A percentile compares a stretch with the other conserved stretches of the same genome.
Evolutionary conservation across 2,888 invertebrate genomes (phyloP).

Genomic region (Meteorus cinctellus): DNA sequence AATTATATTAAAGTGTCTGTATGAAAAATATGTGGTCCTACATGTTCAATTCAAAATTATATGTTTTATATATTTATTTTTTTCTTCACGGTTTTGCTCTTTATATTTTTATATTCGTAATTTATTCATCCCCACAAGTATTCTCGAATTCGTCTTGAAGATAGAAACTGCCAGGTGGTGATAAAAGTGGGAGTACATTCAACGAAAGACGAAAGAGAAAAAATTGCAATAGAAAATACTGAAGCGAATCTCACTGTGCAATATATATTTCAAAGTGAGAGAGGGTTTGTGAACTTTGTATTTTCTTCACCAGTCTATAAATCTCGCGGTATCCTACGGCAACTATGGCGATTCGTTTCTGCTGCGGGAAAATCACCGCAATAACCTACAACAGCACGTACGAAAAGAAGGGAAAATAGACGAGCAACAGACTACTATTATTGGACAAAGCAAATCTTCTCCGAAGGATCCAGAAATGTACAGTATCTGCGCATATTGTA

Average conservation of each 20-base stretch:
- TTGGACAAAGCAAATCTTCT: conserved; percentile 18
- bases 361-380: conserved; percentile 44
- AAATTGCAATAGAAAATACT: conserved; percentile 25
- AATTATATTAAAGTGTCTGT: not conserved
- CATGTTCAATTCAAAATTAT: not conserved
- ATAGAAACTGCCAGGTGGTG: conserved; percentile 11
- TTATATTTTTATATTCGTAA: not conserved
- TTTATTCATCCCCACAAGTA: conserved; percentile 6
- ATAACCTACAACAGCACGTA: conserved; percentile 52
- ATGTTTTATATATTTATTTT: not conserved
- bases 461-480: not conserved
- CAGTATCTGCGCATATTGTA: not conserved
- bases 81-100: not conserved
- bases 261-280: conserved; percentile 24
- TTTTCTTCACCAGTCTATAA: conserved; percentile 53
- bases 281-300: conserved; percentile 49
- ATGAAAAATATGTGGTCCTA: not conserved
- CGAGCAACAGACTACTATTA: not conserved
- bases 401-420: conserved; percentile 42
- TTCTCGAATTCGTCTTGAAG: conserved; percentile 8
- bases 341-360: conserved; percentile 52
- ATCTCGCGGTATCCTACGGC: conserved; percentile 50
- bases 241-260: conserved; percentile 21
- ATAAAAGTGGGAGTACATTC: conserved; percentile 18
- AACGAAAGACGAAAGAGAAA: conserved; percentile 24